These are phyloP conservation scores for Adrianichthys oophorus DNA, from an alignment of 2,797 vertebrate genomes.

Conservation along the genomic window DNA sequence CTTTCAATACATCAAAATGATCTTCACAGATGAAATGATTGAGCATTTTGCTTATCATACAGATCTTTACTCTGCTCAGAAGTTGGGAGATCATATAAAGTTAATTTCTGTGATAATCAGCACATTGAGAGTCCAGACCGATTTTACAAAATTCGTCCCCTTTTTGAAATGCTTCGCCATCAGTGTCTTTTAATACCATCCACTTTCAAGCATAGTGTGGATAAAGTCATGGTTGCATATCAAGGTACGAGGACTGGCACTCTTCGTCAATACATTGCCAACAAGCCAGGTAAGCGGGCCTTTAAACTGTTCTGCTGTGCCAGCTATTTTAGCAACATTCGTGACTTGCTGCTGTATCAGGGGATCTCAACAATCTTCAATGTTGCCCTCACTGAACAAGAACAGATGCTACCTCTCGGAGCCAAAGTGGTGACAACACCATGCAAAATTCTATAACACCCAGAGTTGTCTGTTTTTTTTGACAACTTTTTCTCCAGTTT, in stretches of 20 bases:
- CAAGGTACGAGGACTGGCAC: constrained; percentile 29
- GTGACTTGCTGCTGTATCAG: constrained; percentile 37
- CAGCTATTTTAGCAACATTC: constrained; percentile 41
- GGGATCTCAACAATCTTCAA: constrained; percentile 39
- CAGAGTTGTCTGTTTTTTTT: neutral
- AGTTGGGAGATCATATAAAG: constrained; percentile 28
- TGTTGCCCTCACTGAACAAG: constrained; percentile 29
- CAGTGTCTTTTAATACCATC: constrained; percentile 32
- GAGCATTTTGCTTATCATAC: no score
- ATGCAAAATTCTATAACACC: constrained; percentile 14
- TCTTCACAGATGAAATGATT: no score
- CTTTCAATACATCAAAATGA: no score
- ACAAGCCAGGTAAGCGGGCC: constrained; percentile 39
- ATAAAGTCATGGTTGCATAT: constrained; percentile 44
- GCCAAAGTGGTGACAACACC: constrained; percentile 33
- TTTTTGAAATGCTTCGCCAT: constrained; percentile 23
- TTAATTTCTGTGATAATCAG: constrained; percentile 34
- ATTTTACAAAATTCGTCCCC: constrained; percentile 30
- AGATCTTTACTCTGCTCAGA: no score
- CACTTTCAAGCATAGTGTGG: constrained; percentile 32
- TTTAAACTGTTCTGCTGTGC: constrained; percentile 34
- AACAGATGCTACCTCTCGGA: constrained; percentile 26
- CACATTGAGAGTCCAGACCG: constrained; percentile 18
- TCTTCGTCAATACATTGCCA: constrained; percentile 24
- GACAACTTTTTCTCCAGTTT: constrained; percentile 4